Evolutionary conservation across 2,888 invertebrate genomes (phyloP), one percentile per base, ranked within the genome.

Genomic region (Digitonthophagus gazella): DNA sequence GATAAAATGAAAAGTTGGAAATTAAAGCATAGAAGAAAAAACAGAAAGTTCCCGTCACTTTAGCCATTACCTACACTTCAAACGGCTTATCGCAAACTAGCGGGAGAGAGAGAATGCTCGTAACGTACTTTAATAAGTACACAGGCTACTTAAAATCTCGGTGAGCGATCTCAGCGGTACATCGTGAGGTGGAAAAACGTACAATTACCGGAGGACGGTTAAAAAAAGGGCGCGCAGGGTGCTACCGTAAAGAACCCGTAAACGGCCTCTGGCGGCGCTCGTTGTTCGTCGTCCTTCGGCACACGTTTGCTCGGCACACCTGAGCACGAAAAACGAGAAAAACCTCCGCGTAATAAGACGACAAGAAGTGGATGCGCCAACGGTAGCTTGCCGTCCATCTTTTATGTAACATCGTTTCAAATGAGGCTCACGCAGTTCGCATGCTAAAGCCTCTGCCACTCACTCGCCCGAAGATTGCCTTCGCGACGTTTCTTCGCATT

Each of bases 341-440:
- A 58, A 18, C 58, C 15, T 15, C 58, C 11, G 11, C 58, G 18
- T 16, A 18, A 15, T 18, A 8, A 18, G 58, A 15, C 8, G 15
- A 58, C 15, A 58, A 58, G 58, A 58, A 18, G 58, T 18, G n/a
- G 18, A 58, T 18, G 58, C 58, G 18, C 16, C 58, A 58, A 8
- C 58, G 58, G 58, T 44, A 64, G 22, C 44, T 28, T 14, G 15
- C 64, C 44, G 44, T 64, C 18, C 64, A 64, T 64, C 28, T 64
- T 64, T 64, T 63, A 63, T 44, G 63, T 69, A 66, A 66, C 69
- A 66, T 67, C 69, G 67, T 69, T 69, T 56, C 67, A 63, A 67
- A 69, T 69, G 67, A 67, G 69, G 66, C 64, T 63, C 66, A 69
- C 69, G 69, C 69, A 56, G 58, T 66, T 57, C 64, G 69, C 67